Evolutionary conservation across 1,140 invertebrate species (phyloP), one percentile per base, ranked within the genome.

Genomic region (Drosophila grimshawi): DNA sequence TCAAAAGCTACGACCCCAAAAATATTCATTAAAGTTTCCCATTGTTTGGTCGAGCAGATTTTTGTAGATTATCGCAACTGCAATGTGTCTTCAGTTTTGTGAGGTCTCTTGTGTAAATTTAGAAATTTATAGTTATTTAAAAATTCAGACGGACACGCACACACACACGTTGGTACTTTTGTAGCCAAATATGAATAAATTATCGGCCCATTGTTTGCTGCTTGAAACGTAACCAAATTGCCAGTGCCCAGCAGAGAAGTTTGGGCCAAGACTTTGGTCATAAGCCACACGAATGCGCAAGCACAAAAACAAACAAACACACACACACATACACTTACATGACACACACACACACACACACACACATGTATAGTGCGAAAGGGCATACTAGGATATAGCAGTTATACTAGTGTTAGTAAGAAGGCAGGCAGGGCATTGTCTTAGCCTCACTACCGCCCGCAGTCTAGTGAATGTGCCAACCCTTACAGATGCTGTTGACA

Each of bases 101-200:
- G n/a, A 53, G 59, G 83, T 88, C 83, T 85, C 83, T 75, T 88
- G 83, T 80, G 83, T 88, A 88, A 88, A 88, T 88, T 88, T 88
- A 88, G 83, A 76, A 88, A 88, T 88, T 88, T 88, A 88, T 89
- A 86, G 86, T 88, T 88, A 88, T 88, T 89, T 88, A 88, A 88
- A 88, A 88, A 88, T 88, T 88, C 80, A 88, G 76, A 62, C 49
- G 48, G 48, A 51, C 69, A 55, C 43, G 70, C 41, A 48, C 35
- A 35, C 62, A 27, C 27, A 59, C 52, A 51, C 32, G 68, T 86
- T 61, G 61, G 55, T 61, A 71, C 73, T 76, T 76, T 76, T 76
- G 73, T 76, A 49, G 76, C 80, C 66, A 85, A 89, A 86, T 86
- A 86, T 86, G 83, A 86, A 86, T 86, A 86, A 86, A 86, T 86